Conservation (phyloP, 2,888 invertebrate genomes). For the Plebejus anna region DNA sequence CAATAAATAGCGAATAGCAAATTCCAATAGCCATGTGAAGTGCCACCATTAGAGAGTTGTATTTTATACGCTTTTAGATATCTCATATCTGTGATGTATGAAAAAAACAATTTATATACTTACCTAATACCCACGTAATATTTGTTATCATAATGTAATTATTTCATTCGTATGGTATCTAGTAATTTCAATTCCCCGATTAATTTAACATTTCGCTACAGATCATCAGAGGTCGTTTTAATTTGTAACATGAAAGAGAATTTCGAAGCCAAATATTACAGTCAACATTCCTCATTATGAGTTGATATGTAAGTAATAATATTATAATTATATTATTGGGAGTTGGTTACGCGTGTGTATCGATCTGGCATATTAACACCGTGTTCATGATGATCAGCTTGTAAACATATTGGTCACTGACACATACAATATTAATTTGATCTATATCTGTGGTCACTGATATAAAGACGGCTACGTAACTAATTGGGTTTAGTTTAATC, state of each 20-base stretch:
- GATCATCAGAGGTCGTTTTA: not conserved
- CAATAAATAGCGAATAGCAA: too few species aligned
- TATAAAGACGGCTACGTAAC: not conserved
- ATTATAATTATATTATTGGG: constrained; percentile 6
- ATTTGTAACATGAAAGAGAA: not conserved
- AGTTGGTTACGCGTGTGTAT: constrained; percentile 13
- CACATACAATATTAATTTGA: too few species aligned
- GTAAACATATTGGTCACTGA: not conserved
- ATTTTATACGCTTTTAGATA: too few species aligned
- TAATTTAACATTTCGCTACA: not conserved
- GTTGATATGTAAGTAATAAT: not conserved
- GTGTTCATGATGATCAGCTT: not conserved
- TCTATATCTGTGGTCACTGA: not conserved
- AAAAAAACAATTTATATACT: too few species aligned
- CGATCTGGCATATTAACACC: not conserved
- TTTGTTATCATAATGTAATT: too few species aligned
- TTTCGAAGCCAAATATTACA: constrained; percentile 1
- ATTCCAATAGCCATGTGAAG: too few species aligned
- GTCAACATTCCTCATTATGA: constrained; percentile 9
- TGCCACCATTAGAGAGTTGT: too few species aligned
- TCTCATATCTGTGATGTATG: too few species aligned
- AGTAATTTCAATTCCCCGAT: not conserved
- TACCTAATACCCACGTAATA: too few species aligned
- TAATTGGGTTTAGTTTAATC: too few species aligned
- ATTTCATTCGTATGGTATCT: not conserved